Conservation (phyloP, 2,113 vertebrate genomes). For the Gnathonemus longibarbis region DNA sequence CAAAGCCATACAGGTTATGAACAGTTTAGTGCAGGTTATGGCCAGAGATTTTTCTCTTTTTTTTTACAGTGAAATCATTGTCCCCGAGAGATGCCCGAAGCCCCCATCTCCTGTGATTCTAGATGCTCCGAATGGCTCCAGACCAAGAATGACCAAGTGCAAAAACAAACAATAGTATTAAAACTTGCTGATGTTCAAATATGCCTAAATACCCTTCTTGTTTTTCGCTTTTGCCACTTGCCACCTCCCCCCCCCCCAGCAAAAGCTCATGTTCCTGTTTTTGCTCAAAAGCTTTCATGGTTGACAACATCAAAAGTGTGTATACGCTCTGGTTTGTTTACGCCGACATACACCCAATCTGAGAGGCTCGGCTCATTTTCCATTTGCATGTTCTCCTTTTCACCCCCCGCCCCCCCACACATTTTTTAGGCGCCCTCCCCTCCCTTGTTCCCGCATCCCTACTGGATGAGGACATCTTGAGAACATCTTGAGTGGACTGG, state of each 20-base stretch:
- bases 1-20: not conserved
- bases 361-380: slow-evolving; percentile 29
- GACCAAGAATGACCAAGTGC: not conserved
- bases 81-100: not conserved
- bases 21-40: not conserved
- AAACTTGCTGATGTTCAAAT: not conserved
- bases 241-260: slow-evolving; percentile 21
- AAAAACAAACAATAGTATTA: not conserved
- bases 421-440: not conserved
- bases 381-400: slow-evolving; percentile 26
- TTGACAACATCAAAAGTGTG: slow-evolving; percentile 58
- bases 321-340: slow-evolving; percentile 55
- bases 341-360: slow-evolving; percentile 45
- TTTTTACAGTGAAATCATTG: not conserved
- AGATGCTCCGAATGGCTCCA: not conserved
- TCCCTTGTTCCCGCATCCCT: not conserved
- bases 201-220: slow-evolving; percentile 46
- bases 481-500: not conserved
- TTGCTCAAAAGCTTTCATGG: slow-evolving; percentile 51
- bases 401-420: not conserved
- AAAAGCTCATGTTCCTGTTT: slow-evolving; percentile 54
- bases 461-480: not conserved
- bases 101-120: not conserved
- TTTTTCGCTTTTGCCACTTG: slow-evolving; percentile 46
- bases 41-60: not conserved